phyloP scores from a whole-genome alignment of 1,140 invertebrate species.

The Psilanteris sp. region DNA sequence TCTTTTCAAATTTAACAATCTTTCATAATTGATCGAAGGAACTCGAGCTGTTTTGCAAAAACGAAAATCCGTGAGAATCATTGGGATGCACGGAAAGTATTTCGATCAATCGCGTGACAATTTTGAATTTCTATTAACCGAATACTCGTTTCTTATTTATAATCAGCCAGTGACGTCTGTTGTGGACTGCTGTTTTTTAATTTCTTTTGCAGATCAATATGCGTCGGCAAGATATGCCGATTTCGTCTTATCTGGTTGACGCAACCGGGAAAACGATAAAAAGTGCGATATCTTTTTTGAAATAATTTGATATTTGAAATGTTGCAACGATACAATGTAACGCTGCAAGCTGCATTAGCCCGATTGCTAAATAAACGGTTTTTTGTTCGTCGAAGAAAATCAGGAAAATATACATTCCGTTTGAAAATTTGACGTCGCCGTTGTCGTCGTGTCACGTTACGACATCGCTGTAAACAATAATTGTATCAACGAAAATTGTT shows the following conservation, averaged over 20 bases:
- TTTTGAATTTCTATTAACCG: not conserved
- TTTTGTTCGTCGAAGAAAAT: no score
- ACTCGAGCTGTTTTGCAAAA: no score
- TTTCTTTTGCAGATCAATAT: conserved; percentile 42
- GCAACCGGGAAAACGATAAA: conserved; percentile 22
- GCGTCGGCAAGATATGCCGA: conserved; percentile 8
- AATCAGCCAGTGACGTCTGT: conserved; percentile 42
- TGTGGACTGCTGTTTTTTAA: conserved; percentile 1
- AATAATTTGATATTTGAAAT: conserved; percentile 1
- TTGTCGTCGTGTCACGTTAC: conserved; percentile 22
- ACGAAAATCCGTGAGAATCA: no score
- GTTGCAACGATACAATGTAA: conserved; percentile 1
- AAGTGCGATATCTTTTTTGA: conserved; percentile 5
- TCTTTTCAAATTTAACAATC: no score
- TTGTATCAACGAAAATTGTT: conserved; percentile 59
- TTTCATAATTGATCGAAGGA: no score
- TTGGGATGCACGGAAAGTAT: no score
- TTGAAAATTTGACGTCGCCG: conserved; percentile 6
- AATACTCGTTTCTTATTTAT: not conserved
- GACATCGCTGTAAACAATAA: conserved; percentile 25
- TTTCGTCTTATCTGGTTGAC: conserved; percentile 31
- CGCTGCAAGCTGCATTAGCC: not conserved
- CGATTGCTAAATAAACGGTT: no score
- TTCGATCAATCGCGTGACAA: not conserved
- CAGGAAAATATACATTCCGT: no score